Conservation (phyloP, 1,140 invertebrate species). For the Theocolax elegans region DNA sequence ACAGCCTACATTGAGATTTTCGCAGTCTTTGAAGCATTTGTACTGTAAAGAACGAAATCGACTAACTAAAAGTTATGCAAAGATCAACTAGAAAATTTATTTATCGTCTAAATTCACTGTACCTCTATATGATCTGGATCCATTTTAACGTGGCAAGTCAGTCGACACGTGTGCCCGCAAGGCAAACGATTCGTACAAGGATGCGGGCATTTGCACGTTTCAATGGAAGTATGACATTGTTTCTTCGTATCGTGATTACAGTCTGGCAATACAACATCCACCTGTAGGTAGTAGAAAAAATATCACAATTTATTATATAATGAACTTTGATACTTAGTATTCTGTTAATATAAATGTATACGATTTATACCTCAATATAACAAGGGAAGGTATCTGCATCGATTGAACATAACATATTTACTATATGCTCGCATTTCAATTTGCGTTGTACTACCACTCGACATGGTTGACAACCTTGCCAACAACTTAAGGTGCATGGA, state of each 20-base stretch:
- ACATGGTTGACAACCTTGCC: background rate
- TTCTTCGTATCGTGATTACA: conserved; percentile 6
- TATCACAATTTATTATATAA: background rate
- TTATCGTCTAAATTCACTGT: too few relatives aligned
- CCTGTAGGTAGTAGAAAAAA: background rate
- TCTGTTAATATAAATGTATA: conserved; percentile 42
- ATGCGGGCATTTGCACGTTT: background rate
- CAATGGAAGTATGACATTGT: background rate
- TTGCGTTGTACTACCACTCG: background rate
- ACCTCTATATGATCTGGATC: conserved; percentile 25
- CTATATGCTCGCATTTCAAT: background rate
- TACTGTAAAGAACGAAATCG: conserved; percentile 12
- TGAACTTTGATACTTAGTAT: background rate
- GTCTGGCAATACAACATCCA: background rate
- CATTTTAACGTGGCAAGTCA: background rate
- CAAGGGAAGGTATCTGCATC: background rate
- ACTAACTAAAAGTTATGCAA: too few relatives aligned
- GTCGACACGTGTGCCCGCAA: conserved; percentile 3
- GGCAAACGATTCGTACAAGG: conserved; percentile 21
- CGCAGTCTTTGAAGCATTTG: background rate
- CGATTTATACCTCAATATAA: conserved; percentile 8
- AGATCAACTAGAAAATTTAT: too few relatives aligned
- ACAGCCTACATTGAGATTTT: background rate
- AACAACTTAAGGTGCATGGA: background rate
- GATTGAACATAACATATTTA: background rate